Conservation (phyloP, 2,888 invertebrate genomes). For the Antheraea yamamai region DNA sequence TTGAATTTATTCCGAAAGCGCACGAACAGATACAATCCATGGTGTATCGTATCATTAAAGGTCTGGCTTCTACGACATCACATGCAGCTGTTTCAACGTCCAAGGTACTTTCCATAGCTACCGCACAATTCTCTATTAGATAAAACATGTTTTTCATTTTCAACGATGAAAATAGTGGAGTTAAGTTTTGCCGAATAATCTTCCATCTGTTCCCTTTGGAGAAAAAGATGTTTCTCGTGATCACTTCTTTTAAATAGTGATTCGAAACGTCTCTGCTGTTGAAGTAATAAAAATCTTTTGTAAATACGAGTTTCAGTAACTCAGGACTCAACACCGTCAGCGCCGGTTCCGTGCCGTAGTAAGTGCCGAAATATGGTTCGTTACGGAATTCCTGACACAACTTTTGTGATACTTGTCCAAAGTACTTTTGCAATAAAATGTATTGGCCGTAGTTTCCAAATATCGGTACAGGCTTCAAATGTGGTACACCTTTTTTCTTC, state of each 20-base stretch:
- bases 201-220: conserved; percentile 42
- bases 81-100: conserved; percentile 29
- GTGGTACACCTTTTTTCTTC: conserved; percentile 32
- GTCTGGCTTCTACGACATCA: conserved; percentile 31
- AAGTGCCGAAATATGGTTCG: conserved; percentile 32
- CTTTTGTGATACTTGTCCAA: conserved; percentile 26
- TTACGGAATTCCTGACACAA: conserved; percentile 28
- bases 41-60: conserved; percentile 40
- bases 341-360: conserved; percentile 35
- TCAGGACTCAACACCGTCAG: conserved; percentile 40
- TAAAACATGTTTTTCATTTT: conserved; percentile 48
- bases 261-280: conserved; percentile 36
- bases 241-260: conserved; percentile 33
- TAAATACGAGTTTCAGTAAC: conserved; percentile 38
- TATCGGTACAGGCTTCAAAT: conserved; percentile 32
- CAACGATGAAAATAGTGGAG: conserved; percentile 41
- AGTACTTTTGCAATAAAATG: conserved; percentile 27
- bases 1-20: conserved; percentile 46
- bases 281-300: conserved; percentile 45
- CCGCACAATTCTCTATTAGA: conserved; percentile 39
- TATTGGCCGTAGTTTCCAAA: conserved; percentile 37
- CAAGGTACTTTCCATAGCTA: conserved; percentile 34
- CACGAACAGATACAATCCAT: conserved; percentile 46
- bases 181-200: conserved; percentile 40
- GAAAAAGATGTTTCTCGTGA: conserved; percentile 42